phyloP scores from a whole-genome alignment of 2,888 invertebrate genomes.

The Listrodromus nycthemerus region DNA sequence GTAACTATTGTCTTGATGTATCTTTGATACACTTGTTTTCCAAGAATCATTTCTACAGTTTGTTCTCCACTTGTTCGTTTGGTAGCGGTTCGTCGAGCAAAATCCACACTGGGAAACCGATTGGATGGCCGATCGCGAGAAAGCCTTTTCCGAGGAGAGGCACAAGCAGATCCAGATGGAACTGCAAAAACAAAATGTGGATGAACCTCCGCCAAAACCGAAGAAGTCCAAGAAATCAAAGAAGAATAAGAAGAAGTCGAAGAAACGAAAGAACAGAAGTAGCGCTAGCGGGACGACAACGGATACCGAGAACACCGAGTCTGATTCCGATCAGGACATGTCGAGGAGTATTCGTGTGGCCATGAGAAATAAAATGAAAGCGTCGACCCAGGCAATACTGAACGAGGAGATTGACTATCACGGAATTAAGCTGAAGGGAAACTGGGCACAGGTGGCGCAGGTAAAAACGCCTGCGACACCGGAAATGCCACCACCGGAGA shows the following conservation, averaged over 20 bases:
- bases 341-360: constrained; percentile 88
- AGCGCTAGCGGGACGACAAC: constrained; percentile 82
- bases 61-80: not conserved
- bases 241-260: constrained; percentile 86
- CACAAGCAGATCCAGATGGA: constrained; percentile 83
- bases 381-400: constrained; percentile 85
- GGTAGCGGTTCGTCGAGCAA: constrained; percentile 92
- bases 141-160: constrained; percentile 85
- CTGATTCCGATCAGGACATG: constrained; percentile 85
- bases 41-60: not conserved
- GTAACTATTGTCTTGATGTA: constrained; percentile 86
- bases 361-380: constrained; percentile 87
- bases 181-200: constrained; percentile 87
- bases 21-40: not conserved
- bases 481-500: constrained; percentile 76
- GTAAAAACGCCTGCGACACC: constrained; percentile 74
- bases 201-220: constrained; percentile 84
- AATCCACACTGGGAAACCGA: constrained; percentile 95
- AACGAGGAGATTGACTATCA: constrained; percentile 84
- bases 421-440: constrained; percentile 84
- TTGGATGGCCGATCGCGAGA: constrained; percentile 93
- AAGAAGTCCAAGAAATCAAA: constrained; percentile 89
- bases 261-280: constrained; percentile 85
- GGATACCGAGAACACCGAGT: constrained; percentile 84
- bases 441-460: constrained; percentile 82